Conservation (phyloP, 1,140 invertebrate species). For the Colletes latitarsis region DNA sequence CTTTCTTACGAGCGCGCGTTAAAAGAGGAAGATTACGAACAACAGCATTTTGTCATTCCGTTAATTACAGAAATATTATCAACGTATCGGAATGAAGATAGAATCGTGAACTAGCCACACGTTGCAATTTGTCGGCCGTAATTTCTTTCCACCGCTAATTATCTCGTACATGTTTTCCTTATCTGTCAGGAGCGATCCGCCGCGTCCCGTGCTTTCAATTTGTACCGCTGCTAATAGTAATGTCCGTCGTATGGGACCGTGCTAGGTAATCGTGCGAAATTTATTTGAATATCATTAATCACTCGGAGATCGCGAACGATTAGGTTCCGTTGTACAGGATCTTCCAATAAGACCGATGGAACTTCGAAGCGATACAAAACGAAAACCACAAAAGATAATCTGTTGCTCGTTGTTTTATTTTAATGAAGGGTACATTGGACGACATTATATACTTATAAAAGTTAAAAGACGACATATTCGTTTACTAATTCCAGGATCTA, state of each 20-base stretch:
- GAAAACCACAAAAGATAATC: no score
- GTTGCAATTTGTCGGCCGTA: constrained; percentile 26
- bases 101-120: constrained; percentile 20
- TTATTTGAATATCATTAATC: constrained; percentile 59
- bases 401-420: no score
- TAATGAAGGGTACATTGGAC: no score
- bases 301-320: constrained; percentile 37
- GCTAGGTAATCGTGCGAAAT: constrained; percentile 48
- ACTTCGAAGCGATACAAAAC: not conserved
- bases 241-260: not conserved
- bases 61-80: constrained; percentile 28
- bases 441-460: no score
- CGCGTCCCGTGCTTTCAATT: constrained; percentile 51
- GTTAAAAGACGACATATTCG: no score
- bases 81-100: constrained; percentile 1
- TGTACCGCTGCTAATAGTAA: constrained; percentile 48
- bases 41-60: no score
- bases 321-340: not conserved
- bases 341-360: not conserved
- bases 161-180: constrained; percentile 42
- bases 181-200: constrained; percentile 53
- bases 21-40: not conserved
- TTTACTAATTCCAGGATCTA: no score
- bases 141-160: constrained; percentile 49
- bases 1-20: not conserved